Evolutionary conservation across 2,888 invertebrate species (phyloP), one percentile per base, ranked within the genome.

Genomic region (Zonitis immaculata): DNA sequence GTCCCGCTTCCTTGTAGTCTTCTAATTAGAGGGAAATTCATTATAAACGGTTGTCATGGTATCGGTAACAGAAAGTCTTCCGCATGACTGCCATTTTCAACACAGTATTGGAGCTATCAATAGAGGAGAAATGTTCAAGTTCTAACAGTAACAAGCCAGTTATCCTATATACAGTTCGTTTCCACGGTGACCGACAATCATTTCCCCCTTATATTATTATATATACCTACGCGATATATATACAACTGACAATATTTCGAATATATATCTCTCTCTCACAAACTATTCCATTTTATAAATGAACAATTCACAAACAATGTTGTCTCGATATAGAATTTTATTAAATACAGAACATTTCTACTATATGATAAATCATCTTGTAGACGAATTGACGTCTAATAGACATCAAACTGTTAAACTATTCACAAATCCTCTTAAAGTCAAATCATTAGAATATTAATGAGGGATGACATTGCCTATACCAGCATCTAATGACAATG

Each of bases 31-130:
- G 60, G 60, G 61, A 62, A 67, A 70, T 69, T 69, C 70, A 68
- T 71, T 71, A 72, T 67, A 68, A 66, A 63, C 66, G 64, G 70
- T 71, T 66, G 71, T 71, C 70, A 70, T 71, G 69, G 66, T 65
- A 69, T 66, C 68, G 63, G 62, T 63, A 66, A 66, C 66, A 66
- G 66, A 68, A 39, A 70, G 69, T 69, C 70, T 72, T 72, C 71
- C 69, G 64, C 71, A 66, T 67, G 66, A 67, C 60, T 64, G 63
- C 59, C 60, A 67, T 63, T 67, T 66, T 66, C 63, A 61, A 62
- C 64, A 39, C 9, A 18, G 64, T 67, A 67, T 67, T 66, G 67
- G 65, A 65, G 64, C 58, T 63, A 64, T 66, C 64, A 62, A 63
- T 64, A 61, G 59, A 32, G 32, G 57, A 52, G 61, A 66, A 22